phyloP scores from a whole-genome alignment of 2,888 invertebrate genomes.

The Drosophila suboccidentalis region DNA sequence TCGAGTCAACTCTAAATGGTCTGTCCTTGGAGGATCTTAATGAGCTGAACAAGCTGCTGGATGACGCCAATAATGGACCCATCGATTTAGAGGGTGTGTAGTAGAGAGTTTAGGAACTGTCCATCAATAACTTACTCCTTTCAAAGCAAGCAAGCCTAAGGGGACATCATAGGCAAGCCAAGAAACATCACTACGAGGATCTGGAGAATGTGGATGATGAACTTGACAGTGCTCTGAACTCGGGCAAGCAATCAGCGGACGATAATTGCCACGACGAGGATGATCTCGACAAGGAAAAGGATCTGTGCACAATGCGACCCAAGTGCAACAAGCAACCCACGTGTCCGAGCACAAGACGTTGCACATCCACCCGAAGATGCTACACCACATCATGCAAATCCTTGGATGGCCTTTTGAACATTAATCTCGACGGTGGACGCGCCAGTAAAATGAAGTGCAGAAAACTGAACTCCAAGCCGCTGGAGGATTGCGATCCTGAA shows the following conservation, averaged over 20 bases:
- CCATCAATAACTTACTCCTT: constrained; percentile 24
- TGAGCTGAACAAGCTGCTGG: constrained; percentile 73
- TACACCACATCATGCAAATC: constrained; percentile 16
- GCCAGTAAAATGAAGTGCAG: constrained; percentile 17
- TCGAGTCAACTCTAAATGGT: constrained; percentile 76
- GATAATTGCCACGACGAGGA: constrained; percentile 58
- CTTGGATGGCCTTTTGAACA: constrained; percentile 24
- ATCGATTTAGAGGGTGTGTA: constrained; percentile 44
- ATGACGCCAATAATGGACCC: constrained; percentile 54
- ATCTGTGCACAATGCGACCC: constrained; percentile 31
- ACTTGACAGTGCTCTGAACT: constrained; percentile 13
- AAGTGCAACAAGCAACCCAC: constrained; percentile 41
- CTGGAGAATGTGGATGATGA: constrained; percentile 30
- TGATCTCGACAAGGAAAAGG: constrained; percentile 38
- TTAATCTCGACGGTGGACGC: constrained; percentile 26
- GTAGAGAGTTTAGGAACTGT: neutral
- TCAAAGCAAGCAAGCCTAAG: constrained; percentile 61
- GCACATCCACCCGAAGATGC: constrained; percentile 22
- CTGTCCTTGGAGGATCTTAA: constrained; percentile 78
- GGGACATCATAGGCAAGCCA: constrained; percentile 32
- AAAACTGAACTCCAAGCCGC: constrained; percentile 5
- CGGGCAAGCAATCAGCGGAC: constrained; percentile 9
- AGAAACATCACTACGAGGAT: constrained; percentile 36
- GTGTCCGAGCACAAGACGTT: constrained; percentile 24
- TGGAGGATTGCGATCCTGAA: constrained; percentile 50